Conservation (phyloP, 1,140 invertebrate genomes). For the Eurosta solidaginis region DNA sequence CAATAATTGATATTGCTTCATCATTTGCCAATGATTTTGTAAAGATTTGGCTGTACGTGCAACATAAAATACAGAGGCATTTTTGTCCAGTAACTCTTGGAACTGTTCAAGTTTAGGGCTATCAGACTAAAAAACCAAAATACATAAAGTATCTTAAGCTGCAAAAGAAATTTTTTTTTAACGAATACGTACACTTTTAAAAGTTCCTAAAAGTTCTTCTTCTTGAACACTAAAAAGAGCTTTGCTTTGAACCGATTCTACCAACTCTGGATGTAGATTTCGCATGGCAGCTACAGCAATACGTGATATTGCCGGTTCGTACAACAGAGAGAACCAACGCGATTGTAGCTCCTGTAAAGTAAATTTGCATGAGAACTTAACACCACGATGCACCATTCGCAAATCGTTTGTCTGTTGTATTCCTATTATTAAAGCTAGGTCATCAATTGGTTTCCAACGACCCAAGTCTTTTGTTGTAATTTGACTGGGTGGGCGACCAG, state of each 20-base stretch:
- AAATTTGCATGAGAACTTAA: constrained; percentile 96
- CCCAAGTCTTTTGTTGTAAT: constrained; percentile 83
- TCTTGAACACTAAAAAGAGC: constrained; percentile 89
- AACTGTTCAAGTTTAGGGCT: constrained; percentile 77
- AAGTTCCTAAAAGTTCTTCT: constrained; percentile 81
- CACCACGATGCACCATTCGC: constrained; percentile 83
- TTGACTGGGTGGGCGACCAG: constrained; percentile 67
- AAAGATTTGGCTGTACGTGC: constrained; percentile 85
- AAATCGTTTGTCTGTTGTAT: constrained; percentile 93
- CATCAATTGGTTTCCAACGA: constrained; percentile 96
- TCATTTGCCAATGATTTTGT: constrained; percentile 86
- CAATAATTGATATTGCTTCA: constrained; percentile 92
- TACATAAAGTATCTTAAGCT: background rate
- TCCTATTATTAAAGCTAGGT: constrained; percentile 89
- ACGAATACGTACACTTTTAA: constrained; percentile 74
- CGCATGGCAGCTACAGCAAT: constrained; percentile 90
- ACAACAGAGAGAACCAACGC: constrained; percentile 93
- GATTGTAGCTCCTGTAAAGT: constrained; percentile 92
- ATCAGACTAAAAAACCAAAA: constrained; percentile 42
- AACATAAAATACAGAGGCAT: constrained; percentile 84
- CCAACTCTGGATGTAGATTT: constrained; percentile 89
- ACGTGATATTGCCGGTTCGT: constrained; percentile 85
- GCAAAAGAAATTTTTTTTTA: background rate
- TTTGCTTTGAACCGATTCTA: constrained; percentile 83
- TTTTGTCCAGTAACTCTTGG: constrained; percentile 83